A percentile compares a stretch with the other conserved stretches of the same genome.
Conservation (phyloP, 2,888 invertebrate species). For the Diabrotica balteata region DNA sequence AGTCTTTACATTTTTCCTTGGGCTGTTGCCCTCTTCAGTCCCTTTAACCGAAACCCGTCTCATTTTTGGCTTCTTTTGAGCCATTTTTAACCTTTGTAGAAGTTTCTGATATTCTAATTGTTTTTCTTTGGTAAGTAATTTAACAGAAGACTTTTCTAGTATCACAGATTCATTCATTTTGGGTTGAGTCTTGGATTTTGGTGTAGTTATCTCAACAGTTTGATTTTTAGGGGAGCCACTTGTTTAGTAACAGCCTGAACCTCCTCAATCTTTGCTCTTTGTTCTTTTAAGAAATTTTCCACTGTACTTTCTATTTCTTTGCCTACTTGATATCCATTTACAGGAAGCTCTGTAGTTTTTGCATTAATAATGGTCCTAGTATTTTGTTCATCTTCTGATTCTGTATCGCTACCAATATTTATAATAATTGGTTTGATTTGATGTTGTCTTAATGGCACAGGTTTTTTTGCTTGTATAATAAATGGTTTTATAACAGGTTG, state of each 20-base stretch:
- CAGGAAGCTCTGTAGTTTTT: conserved; percentile 20
- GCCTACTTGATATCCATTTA: conserved; percentile 22
- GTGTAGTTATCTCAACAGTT: conserved; percentile 7
- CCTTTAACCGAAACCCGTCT: conserved; percentile 32
- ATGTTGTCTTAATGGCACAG: conserved; percentile 21
- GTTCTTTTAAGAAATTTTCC: conserved; percentile 55
- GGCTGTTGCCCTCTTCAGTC: conserved; percentile 10
- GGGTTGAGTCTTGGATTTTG: conserved; percentile 7
- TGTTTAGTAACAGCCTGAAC: conserved; percentile 36
- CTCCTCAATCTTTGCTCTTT: conserved; percentile 55
- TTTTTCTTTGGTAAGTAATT: conserved; percentile 55
- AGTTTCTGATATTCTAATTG: conserved; percentile 57
- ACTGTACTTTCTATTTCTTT: conserved; percentile 46
- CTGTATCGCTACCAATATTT: conserved; percentile 54
- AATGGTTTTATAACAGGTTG: neutral
- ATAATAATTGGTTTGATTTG: conserved; percentile 57
- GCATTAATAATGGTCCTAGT: conserved; percentile 12
- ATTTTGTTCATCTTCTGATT: conserved; percentile 48
- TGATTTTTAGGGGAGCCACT: neutral
- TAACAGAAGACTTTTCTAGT: conserved; percentile 53
- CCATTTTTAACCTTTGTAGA: conserved; percentile 52
- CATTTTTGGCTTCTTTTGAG: conserved; percentile 42
- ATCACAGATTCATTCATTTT: conserved; percentile 19
- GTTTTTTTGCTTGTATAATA: conserved; percentile 16
- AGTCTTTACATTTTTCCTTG: conserved; percentile 25